These are phyloP conservation scores for Apamea crenata DNA, from an alignment of 2,888 invertebrate genomes.

Conservation along the genomic window DNA sequence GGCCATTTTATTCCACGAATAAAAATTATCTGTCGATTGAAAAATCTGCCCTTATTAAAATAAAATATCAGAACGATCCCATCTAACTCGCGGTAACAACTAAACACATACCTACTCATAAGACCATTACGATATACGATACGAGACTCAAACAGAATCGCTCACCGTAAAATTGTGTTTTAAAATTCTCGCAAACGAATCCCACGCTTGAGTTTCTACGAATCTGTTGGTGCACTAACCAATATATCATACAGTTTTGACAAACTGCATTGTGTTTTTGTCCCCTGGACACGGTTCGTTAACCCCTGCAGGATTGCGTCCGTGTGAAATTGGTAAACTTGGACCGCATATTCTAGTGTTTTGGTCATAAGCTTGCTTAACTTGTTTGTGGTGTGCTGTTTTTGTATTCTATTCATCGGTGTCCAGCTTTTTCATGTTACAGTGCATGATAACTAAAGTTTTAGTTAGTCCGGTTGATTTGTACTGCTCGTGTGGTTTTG, in stretches of 20 bases:
- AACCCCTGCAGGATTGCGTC: slow-evolving; percentile 59
- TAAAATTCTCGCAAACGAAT: slow-evolving; percentile 78
- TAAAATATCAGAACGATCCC: neutral
- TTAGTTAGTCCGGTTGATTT: neutral
- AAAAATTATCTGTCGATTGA: too few species aligned
- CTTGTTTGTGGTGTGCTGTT: slow-evolving; percentile 29
- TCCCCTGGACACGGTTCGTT: slow-evolving; percentile 73
- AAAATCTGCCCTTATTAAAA: neutral
- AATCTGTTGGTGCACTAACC: slow-evolving; percentile 78
- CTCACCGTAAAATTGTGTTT: slow-evolving; percentile 81
- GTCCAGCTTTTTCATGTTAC: slow-evolving; percentile 13
- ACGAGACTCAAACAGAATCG: slow-evolving; percentile 72
- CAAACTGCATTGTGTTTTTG: slow-evolving; percentile 83
- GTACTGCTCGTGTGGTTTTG: neutral
- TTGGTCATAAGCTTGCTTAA: slow-evolving; percentile 42
- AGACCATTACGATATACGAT: slow-evolving; percentile 22
- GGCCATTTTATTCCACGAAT: too few species aligned
- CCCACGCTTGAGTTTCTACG: slow-evolving; percentile 75
- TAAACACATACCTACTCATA: slow-evolving; percentile 2
- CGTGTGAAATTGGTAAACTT: slow-evolving; percentile 64
- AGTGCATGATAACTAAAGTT: slow-evolving; percentile 8
- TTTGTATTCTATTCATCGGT: slow-evolving; percentile 28
- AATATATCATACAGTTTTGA: slow-evolving; percentile 84
- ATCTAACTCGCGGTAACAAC: neutral
- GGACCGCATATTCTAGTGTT: slow-evolving; percentile 50